These are phyloP conservation scores for Cololabis saira DNA, from an alignment of 2,113 vertebrate genomes.

Conservation along the genomic window DNA sequence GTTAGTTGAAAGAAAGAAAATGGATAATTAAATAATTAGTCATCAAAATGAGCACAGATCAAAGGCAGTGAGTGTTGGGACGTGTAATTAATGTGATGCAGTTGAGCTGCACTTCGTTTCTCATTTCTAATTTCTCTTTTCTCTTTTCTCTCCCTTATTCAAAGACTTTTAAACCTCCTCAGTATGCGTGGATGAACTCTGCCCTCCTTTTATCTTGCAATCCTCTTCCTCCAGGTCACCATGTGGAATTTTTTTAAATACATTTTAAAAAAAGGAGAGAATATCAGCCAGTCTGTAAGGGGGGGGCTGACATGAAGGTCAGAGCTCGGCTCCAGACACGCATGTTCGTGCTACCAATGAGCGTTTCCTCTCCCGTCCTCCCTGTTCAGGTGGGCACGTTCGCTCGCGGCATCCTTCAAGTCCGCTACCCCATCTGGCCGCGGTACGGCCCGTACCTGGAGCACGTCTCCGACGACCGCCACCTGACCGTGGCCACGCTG, in stretches of 20 bases:
- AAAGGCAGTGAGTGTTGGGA: conserved; percentile 28
- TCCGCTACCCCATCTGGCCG: conserved; percentile 97
- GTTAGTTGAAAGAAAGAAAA: conserved; percentile 2
- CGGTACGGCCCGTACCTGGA: conserved; percentile 92
- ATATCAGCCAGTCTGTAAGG: background rate
- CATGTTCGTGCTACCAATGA: background rate
- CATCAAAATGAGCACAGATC: conserved; percentile 49
- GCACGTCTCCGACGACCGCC: conserved; percentile 90
- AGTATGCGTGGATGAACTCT: conserved; percentile 35
- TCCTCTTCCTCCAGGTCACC: conserved; percentile 51
- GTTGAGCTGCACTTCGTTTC: conserved; percentile 35
- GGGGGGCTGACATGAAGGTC: conserved; percentile 16
- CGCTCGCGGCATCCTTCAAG: conserved; percentile 90
- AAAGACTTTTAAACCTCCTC: conserved; percentile 41
- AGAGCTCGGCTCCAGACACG: background rate
- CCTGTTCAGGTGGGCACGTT: conserved; percentile 90
- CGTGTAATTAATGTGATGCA: conserved; percentile 38
- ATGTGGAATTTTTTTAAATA: conserved; percentile 32
- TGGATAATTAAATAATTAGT: conserved; percentile 56
- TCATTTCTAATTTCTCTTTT: conserved; percentile 8
- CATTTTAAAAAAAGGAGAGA: conserved; percentile 11
- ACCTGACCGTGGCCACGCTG: conserved; percentile 95
- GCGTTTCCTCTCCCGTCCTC: background rate
- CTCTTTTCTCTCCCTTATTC: conserved; percentile 11
- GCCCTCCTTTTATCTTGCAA: conserved; percentile 55